These are phyloP conservation scores for Pristionchus japonicus DNA, from an alignment of 2,888 invertebrate species.

Conservation along the genomic window DNA sequence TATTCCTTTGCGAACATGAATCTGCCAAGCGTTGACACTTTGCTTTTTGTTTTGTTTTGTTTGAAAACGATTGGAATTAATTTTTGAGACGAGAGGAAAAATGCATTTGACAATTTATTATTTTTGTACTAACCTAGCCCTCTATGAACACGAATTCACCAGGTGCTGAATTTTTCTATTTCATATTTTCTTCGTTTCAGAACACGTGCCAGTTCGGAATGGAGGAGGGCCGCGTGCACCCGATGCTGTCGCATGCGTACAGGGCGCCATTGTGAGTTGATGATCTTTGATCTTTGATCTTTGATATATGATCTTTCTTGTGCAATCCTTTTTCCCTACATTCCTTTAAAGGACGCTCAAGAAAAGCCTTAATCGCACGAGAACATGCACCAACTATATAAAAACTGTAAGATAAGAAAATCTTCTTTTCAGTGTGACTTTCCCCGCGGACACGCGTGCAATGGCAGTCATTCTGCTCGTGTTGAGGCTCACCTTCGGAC, in stretches of 20 bases:
- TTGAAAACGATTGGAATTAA: no score
- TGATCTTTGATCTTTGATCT: not conserved
- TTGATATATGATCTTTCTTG: not conserved
- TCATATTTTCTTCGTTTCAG: not conserved
- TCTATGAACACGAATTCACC: no score
- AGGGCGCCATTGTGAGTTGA: constrained; percentile 18
- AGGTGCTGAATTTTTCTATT: no score
- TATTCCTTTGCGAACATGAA: not conserved
- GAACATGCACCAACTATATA: no score
- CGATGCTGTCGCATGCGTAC: constrained; percentile 5
- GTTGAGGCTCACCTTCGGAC: constrained; percentile 5
- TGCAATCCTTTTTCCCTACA: not conserved
- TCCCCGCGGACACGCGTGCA: constrained; percentile 28
- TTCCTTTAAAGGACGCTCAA: no score
- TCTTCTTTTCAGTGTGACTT: constrained; percentile 14
- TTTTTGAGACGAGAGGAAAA: no score
- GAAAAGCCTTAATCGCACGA: no score
- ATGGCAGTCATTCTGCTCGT: constrained; percentile 29
- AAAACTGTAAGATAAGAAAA: no score
- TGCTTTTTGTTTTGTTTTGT: no score
- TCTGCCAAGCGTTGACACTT: not conserved
- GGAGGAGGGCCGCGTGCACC: constrained; percentile 6
- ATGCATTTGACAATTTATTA: no score
- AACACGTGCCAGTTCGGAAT: constrained; percentile 9
- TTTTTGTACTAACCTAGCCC: no score